Percentiles rank a stretch among this genome's conserved stretches.
Conservation (phyloP, 2,888 invertebrate genomes). For the Elmis aenea region DNA sequence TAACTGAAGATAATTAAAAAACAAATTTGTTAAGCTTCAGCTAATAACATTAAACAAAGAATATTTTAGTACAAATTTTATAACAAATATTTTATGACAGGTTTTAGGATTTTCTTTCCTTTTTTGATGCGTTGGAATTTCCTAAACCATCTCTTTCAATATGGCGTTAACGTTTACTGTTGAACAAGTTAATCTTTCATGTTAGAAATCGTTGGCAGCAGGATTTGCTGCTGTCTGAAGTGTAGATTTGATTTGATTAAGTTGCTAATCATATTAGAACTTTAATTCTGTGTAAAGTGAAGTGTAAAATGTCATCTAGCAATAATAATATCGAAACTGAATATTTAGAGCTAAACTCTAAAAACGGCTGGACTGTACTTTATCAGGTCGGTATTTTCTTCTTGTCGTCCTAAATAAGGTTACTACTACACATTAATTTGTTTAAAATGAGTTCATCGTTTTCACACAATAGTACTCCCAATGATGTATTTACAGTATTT, state of each 20-base stretch:
- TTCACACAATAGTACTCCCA: no score
- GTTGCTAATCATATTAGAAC: slow-evolving; percentile 10
- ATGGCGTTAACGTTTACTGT: slow-evolving; percentile 34
- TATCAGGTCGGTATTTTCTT: no score
- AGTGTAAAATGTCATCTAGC: slow-evolving; percentile 30
- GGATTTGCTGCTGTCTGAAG: background rate
- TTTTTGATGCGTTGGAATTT: slow-evolving; percentile 6
- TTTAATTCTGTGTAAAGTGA: slow-evolving; percentile 8
- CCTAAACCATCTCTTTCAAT: slow-evolving; percentile 31
- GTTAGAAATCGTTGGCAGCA: slow-evolving; percentile 9
- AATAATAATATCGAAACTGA: slow-evolving; percentile 62
- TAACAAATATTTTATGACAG: no score
- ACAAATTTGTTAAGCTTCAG: no score
- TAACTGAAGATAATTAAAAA: no score
- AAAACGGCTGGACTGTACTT: slow-evolving; percentile 64
- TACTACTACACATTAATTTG: no score
- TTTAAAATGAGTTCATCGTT: no score
- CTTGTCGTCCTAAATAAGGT: no score
- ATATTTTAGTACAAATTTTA: no score
- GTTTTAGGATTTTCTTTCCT: slow-evolving; percentile 11
- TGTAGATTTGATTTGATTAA: slow-evolving; percentile 7
- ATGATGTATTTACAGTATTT: no score
- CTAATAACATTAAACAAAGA: no score
- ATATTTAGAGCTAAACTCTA: slow-evolving; percentile 64
- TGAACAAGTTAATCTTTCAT: slow-evolving; percentile 18